Percentiles rank a stretch among this genome's conserved stretches.
Evolutionary conservation across 2,888 invertebrate species (phyloP).

Genomic region (Drosophila hamatofila): DNA sequence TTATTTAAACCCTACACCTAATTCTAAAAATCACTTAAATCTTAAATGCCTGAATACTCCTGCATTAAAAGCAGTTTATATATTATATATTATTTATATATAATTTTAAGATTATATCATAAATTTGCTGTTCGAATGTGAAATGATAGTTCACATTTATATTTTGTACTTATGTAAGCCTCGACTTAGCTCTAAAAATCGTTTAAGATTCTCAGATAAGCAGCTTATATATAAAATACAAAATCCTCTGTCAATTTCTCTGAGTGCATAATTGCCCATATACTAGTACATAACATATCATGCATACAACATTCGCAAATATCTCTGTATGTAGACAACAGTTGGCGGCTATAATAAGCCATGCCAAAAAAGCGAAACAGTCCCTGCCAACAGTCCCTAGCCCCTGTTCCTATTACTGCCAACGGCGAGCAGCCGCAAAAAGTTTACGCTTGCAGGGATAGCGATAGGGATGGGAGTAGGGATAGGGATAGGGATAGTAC

Average conservation of each 20-base stretch:
- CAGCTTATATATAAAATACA: background rate
- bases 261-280: conserved; percentile 22
- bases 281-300: conserved; percentile 13
- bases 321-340: conserved; percentile 37
- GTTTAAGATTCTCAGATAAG: no score
- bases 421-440: conserved; percentile 57
- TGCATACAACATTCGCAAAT: conserved; percentile 23
- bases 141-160: no score
- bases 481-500: background rate
- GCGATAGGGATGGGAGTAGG: background rate
- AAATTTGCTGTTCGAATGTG: no score
- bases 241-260: background rate
- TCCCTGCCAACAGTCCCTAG: background rate
- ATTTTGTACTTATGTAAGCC: no score
- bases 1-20: no score
- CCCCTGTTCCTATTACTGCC: no score
- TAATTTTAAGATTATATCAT: no score
- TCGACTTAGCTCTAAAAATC: no score
- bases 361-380: conserved; percentile 53
- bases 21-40: no score
- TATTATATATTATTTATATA: no score
- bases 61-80: no score
- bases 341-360: conserved; percentile 61
- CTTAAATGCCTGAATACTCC: no score
- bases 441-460: conserved; percentile 49